Evolutionary conservation across 53 echinoderm and acorn worm species (phyloP), one percentile per base, ranked within the genome.

Genomic region (Zoroaster sp.): DNA sequence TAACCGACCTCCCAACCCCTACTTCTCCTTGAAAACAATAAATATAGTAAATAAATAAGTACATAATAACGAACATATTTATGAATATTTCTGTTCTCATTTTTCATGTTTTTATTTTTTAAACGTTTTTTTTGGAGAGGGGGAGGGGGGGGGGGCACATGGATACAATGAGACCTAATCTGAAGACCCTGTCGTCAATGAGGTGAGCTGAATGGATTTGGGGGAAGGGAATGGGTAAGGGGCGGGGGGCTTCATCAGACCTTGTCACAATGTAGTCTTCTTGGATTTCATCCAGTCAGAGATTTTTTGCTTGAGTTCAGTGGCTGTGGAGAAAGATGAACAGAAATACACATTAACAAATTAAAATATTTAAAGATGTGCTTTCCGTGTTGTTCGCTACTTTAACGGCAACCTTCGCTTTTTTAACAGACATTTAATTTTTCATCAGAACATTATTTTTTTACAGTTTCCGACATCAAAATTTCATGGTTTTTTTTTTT

Each of bases 261-360:
- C 63, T 55, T 51, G 86, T 87, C 90, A 78, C 28, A 70, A 75
- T 87, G 39, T 80, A 30, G 74, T 38, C 77, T 75, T 83, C 91
- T 96, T 96, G 39, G 76, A 40, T 53, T 80, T 80, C 40, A 94
- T 95, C 94, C 95, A 98, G 17, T 94, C 93, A 2, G 91, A 63
- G 25, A 98, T 98, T 87, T 79, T 91, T 33, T 87, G 70, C 72
- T 98, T 98, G 35, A 98, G 78, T 33, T 91, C 95, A 32, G 93
- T 72, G 37, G 90, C 98, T 98, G 93, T 31, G 17, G 69, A 32
- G 73, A 32, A 66, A 69, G 81, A 78, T 18, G 20, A 47, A 20
- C 32, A 36, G 42, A 83, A n/a, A n/a, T n/a, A n/a, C n/a, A n/a
- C n/a, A n/a, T n/a, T n/a, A n/a, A n/a, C n/a, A n/a, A n/a, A n/a